Evolutionary conservation across 35 echinoderm and acorn worm species (phyloP).

Genomic region (Anneissia japonica): DNA sequence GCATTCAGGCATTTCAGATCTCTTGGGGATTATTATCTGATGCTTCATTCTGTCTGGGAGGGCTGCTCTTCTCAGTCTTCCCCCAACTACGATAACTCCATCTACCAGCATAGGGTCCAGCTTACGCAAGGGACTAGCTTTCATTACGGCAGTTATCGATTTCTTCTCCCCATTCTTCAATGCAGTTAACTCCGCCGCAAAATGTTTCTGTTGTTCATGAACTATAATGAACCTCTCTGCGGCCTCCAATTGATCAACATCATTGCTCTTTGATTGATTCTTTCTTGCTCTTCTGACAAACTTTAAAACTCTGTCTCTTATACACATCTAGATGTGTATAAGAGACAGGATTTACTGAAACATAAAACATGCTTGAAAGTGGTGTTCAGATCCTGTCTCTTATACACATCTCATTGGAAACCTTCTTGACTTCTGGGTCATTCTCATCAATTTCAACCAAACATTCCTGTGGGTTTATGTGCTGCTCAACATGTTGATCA

Average conservation of each 20-base stretch:
- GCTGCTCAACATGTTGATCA: background rate
- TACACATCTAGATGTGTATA: too few relatives aligned
- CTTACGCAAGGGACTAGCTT: background rate
- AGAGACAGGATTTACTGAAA: too few relatives aligned
- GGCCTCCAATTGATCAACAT: constrained; percentile 11
- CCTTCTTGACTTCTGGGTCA: background rate
- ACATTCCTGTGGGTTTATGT: background rate
- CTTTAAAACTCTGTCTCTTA: too few relatives aligned
- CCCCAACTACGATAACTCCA: background rate
- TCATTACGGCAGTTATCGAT: background rate
- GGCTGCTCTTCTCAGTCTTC: background rate
- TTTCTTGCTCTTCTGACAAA: too few relatives aligned
- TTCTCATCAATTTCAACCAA: background rate
- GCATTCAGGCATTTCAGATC: background rate
- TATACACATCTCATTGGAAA: too few relatives aligned
- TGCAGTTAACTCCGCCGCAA: constrained; percentile 2
- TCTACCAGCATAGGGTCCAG: background rate
- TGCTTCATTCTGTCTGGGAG: background rate
- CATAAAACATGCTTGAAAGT: background rate
- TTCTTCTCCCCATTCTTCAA: background rate
- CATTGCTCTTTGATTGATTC: too few relatives aligned
- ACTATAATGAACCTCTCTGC: constrained; percentile 21
- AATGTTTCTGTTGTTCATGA: constrained; percentile 22
- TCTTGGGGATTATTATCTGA: background rate
- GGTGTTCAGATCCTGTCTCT: too few relatives aligned